Base-by-base conservation (phyloP, 2,888 invertebrate genomes). In the Kuschelorhynchus macadamiae region DNA sequence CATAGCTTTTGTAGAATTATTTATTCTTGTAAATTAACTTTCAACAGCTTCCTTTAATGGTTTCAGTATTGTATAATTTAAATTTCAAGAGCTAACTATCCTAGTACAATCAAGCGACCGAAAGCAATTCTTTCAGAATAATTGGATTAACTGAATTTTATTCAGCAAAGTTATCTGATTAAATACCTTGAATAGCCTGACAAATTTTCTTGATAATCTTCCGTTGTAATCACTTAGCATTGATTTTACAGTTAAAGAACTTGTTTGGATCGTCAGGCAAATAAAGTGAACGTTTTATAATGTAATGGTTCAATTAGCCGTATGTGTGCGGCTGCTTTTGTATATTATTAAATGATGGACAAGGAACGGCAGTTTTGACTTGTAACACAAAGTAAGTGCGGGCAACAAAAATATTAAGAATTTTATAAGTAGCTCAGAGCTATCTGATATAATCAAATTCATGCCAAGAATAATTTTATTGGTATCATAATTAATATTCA, bases 241-340 rank as follows among this genome's bases (percentile, higher is more conserved):
- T 59, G 65, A 57, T 65, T 65, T 65, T 65, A 59, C 50, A 36
- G 57, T 56, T 64, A 59, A 65, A 65, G 44, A 65, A 57, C 59
- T 65, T 50, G 57, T 65, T 59, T 65, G 59, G 59, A 65, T 65
- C 65, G 65, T 44, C 65, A 17, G 52, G 52, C 36, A 52, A 65
- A 65, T 65, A 65, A 65, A 65, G 65, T 65, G 65, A 65, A 32
- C 44, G 65, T 49, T 65, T 59, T 65, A 44, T 50, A 65, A 59
- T 44, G 52, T 59, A 59, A 65, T 65, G 65, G 59, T 65, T 65
- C 65, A 65, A 65, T 65, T 65, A 65, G 65, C 42, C 44, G 52
- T 65, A 20, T 50, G 65, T 59, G 52, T 59, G 50, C 65, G 65
- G 65, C 52, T 44, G 65, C 65, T 59, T 65, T 65, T 65, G 65